Base-by-base conservation (phyloP, 2,888 invertebrate species). In the Acrobasis repandana region DNA sequence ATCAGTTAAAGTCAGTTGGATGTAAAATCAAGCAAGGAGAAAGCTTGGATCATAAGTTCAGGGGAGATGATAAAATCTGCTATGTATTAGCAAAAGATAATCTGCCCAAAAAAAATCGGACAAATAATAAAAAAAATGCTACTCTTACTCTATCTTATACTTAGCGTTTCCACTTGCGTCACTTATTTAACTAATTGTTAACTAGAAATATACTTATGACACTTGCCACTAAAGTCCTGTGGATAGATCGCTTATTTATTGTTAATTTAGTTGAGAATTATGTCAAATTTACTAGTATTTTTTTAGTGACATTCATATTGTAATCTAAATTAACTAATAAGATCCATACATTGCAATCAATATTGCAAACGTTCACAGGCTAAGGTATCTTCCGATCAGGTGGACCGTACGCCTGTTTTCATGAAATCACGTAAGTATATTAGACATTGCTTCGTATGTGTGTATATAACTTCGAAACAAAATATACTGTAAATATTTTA, bases 181-280 rank as follows among this genome's bases (percentile, higher is more conserved):
- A 43, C 43, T 43, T 43, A 43, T 28, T 28, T 8, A 50, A n/a
- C 14, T 11, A 50, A n/a, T 28, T 28, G 28, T 50, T 52, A 18
- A 34, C 52, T 36, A 11, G 36, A 52, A 52, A 52, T 52, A 52
- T 52, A 52, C 52, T 52, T 52, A 52, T 52, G 52, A 52, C 52
- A 52, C 52, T 52, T 50, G 50, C n/a, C 28, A 28, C 28, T 14
- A n/a, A 33, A 36, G n/a, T 16, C 34, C 51, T 36, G 52, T 36
- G 15, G 36, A 11, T 52, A 36, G 16, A 52, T 36, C 16, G 34
- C 16, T 52, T 52, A 52, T 52, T 52, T 52, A 52, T 52, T 52
- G 15, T 36, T 51, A 51, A 51, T 51, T 15, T 34, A 51, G 15
- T 52, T 52, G 36, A 52, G 52, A 34, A 18, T 52, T 52, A 36